Evolutionary conservation across 92 coral and sea anemone species (phyloP).

Genomic region (Zoanthus sociatus): DNA sequence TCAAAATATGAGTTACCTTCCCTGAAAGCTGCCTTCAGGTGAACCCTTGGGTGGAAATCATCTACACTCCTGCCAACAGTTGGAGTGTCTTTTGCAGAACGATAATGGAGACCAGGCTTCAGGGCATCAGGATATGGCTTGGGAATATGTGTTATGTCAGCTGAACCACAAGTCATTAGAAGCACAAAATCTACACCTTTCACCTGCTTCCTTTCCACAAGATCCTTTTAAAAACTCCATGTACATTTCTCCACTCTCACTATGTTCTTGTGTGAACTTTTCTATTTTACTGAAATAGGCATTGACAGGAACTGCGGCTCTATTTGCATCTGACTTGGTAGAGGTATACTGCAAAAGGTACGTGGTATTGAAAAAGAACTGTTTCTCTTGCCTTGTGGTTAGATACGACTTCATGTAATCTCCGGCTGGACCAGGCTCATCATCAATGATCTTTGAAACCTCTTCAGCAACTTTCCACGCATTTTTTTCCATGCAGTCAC

Average conservation of each 20-base stretch:
- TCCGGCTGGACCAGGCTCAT: constrained; percentile 69
- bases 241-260: constrained; percentile 59
- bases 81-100: constrained; percentile 44
- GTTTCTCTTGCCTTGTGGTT: constrained; percentile 43
- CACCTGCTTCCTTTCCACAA: constrained; percentile 24
- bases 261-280: constrained; percentile 28
- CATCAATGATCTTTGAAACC: constrained; percentile 46
- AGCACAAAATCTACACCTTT: constrained; percentile 38
- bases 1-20: constrained; percentile 44
- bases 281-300: constrained; percentile 50
- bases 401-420: constrained; percentile 50
- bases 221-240: constrained; percentile 56
- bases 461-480: constrained; percentile 63
- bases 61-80: constrained; percentile 54
- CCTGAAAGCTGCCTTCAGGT: constrained; percentile 44
- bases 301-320: constrained; percentile 42
- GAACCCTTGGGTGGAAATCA: constrained; percentile 67
- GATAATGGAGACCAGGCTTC: constrained; percentile 58
- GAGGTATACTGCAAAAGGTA: constrained; percentile 41
- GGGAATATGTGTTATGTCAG: constrained; percentile 36
- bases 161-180: constrained; percentile 52
- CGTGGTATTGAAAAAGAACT: constrained; percentile 56
- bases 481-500: constrained; percentile 56
- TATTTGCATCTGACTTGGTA: constrained; percentile 42
- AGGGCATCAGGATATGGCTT: constrained; percentile 56